phyloP scores from a whole-genome alignment of 1,140 invertebrate genomes.

The Caenorhabditis briggsae region DNA sequence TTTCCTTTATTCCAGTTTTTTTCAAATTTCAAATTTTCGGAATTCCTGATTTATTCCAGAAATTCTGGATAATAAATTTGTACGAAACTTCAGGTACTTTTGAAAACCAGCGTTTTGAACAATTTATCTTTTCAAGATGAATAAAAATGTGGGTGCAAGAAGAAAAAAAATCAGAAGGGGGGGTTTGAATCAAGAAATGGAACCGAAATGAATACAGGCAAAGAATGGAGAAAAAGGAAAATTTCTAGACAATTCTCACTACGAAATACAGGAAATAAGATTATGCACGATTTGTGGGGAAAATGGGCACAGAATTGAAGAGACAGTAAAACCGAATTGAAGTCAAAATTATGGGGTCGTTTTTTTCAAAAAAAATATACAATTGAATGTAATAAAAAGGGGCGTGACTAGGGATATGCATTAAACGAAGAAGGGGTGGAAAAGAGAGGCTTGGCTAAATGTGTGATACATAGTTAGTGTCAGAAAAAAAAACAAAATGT shows the following conservation, averaged over 20 bases:
- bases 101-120: too few relatives aligned
- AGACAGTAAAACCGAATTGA: conserved; percentile 9
- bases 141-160: not conserved
- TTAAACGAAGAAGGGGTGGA: not conserved
- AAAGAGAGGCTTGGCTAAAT: not conserved
- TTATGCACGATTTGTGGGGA: not conserved
- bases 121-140: conserved; percentile 3
- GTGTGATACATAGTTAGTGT: not conserved
- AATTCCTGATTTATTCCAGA: too few relatives aligned
- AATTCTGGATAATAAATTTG: too few relatives aligned
- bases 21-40: too few relatives aligned
- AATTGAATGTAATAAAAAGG: not conserved
- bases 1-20: too few relatives aligned
- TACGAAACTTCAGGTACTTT: too few relatives aligned
- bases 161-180: too few relatives aligned
- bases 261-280: not conserved
- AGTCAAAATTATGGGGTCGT: not conserved
- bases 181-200: not conserved
- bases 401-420: conserved; percentile 26
- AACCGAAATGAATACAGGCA: conserved; percentile 50
- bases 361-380: conserved; percentile 13
- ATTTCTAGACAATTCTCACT: conserved; percentile 26
- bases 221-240: conserved; percentile 2
- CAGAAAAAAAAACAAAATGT: not conserved
- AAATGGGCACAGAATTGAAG: not conserved